phyloP scores from a whole-genome alignment of 2,113 vertebrate species.

The Hoplias malabaricus region DNA sequence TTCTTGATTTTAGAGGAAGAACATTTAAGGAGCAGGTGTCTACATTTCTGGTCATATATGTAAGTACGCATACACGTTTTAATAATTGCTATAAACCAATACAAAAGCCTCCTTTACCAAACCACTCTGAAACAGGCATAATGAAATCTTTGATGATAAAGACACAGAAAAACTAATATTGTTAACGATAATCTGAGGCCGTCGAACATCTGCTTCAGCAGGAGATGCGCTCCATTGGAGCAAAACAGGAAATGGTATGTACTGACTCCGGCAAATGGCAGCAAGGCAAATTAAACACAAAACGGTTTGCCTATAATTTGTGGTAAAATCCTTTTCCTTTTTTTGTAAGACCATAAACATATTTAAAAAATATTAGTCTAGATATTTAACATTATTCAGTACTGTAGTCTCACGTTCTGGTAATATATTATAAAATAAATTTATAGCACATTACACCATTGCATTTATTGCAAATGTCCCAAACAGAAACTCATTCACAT shows the following conservation, averaged over 20 bases:
- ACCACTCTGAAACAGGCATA: too few relatives aligned
- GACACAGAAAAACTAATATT: not conserved
- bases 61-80: too few relatives aligned
- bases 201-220: conserved; percentile 55
- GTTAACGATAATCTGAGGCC: not conserved
- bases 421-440: not conserved
- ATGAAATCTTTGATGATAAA: not conserved
- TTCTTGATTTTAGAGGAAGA: too few relatives aligned
- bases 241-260: conserved; percentile 30
- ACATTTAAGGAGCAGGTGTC: too few relatives aligned
- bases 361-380: not conserved
- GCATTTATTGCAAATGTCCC: not conserved
- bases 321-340: too few relatives aligned
- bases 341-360: not conserved
- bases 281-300: not conserved
- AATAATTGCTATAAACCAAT: too few relatives aligned
- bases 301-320: not conserved
- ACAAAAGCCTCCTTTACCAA: too few relatives aligned
- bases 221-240: conserved; percentile 69
- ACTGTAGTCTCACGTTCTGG: not conserved
- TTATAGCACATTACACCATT: not conserved
- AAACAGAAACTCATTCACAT: not conserved
- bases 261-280: not conserved
- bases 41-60: too few relatives aligned
- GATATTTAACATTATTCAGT: not conserved